Conservation (phyloP, 2,113 vertebrate genomes). For the Channa maculata region DNA sequence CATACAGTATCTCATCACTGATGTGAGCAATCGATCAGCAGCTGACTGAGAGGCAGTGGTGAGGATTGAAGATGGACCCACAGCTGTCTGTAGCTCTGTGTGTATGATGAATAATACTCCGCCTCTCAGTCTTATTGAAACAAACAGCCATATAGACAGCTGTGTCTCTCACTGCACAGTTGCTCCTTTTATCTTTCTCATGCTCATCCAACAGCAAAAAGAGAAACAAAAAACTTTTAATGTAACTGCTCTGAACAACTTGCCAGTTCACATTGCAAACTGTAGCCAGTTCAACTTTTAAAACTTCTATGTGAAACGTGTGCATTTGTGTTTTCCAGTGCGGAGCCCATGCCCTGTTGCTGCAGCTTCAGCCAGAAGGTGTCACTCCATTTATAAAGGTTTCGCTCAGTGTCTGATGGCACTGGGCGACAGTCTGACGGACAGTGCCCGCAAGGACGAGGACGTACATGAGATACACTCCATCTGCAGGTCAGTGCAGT, state of each 20-base stretch:
- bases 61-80: constrained; percentile 2
- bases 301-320: constrained; percentile 6
- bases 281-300: background rate
- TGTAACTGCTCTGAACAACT: background rate
- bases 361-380: constrained; percentile 81
- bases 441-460: constrained; percentile 75
- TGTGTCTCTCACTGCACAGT: background rate
- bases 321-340: constrained; percentile 69
- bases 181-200: background rate
- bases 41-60: constrained; percentile 7
- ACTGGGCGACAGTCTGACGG: constrained; percentile 91
- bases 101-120: constrained; percentile 27
- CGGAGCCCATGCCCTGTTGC: constrained; percentile 69
- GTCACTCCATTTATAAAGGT: constrained; percentile 94
- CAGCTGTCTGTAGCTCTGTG: constrained; percentile 13
- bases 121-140: constrained; percentile 22
- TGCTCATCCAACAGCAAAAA: constrained; percentile 8
- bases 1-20: constrained; percentile 13
- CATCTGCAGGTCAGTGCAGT: constrained; percentile 90
- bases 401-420: constrained; percentile 94
- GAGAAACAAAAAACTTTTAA: background rate
- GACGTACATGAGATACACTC: constrained; percentile 89
- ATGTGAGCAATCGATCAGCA: constrained; percentile 37
- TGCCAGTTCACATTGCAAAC: background rate
- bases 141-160: constrained; percentile 14